phyloP scores from a whole-genome alignment of 2,888 invertebrate genomes.

The Nomada lathburiana region DNA sequence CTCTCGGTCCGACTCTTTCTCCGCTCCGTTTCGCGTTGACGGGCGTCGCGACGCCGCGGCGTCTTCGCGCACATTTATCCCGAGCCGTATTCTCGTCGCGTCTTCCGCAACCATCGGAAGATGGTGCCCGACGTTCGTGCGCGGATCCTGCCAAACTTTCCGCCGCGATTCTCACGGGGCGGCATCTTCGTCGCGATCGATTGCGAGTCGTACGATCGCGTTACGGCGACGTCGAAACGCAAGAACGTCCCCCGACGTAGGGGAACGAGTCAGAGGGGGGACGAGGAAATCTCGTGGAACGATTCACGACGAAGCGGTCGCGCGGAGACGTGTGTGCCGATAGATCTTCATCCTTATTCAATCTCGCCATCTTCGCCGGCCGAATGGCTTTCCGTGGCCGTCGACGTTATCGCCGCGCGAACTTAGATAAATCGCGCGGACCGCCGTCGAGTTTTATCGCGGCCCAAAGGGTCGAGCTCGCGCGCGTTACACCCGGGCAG shows the following conservation, averaged over 20 bases:
- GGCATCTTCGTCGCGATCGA: neutral
- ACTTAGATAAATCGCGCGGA: constrained; percentile 45
- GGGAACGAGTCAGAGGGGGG: neutral
- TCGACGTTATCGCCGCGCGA: constrained; percentile 48
- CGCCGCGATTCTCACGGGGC: neutral
- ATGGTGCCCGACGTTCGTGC: neutral
- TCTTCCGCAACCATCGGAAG: too few species aligned
- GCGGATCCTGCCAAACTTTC: neutral
- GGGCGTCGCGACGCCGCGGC: constrained; percentile 7
- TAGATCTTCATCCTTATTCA: constrained; percentile 61
- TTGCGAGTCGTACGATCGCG: too few species aligned
- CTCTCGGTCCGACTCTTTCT: neutral
- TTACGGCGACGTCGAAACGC: neutral
- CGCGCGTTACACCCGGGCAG: constrained; percentile 2
- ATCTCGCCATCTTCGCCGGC: constrained; percentile 36
- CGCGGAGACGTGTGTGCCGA: neutral
- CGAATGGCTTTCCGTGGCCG: constrained; percentile 46
- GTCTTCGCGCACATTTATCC: constrained; percentile 38
- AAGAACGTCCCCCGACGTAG: neutral
- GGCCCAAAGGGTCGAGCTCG: constrained; percentile 11
- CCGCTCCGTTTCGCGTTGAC: neutral
- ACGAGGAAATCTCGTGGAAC: neutral
- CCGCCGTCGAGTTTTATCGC: constrained; percentile 46
- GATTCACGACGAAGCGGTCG: neutral
- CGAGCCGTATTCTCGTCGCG: constrained; percentile 16